Base-by-base conservation (phyloP, 2,113 vertebrate genomes). In the Garra rufa region DNA sequence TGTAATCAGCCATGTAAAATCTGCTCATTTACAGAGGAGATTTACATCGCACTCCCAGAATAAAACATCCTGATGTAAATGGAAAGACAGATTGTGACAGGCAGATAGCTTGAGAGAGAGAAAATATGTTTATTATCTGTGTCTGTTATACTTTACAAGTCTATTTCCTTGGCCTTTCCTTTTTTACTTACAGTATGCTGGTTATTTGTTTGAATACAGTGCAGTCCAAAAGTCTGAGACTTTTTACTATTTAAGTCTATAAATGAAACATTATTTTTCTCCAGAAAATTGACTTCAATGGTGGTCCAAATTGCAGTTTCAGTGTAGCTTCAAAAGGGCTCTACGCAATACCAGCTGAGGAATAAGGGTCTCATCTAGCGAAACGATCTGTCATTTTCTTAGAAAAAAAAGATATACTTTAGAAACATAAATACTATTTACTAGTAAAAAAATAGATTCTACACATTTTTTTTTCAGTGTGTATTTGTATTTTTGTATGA, bases 1-100 rank as follows among this genome's bases (percentile, higher is more conserved):
- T 67, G 77, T 80, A 67, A 81, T 67, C 78, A 81, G 61, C 41
- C 15, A 28, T 81, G 41, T 50, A 21, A 80, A 81, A 81, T 81
- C 61, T 21, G 43, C 59, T 81, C 9, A 63, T 67, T 65, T 50
- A 67, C 24, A 30, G 78, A 48, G 26, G n/a, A 65, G 6, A 65
- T 63, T 80, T 80, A 65, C 15, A 80, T 67, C 78, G 34, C 41
- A 80, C 38, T 46, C n/a, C 41, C 17, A 38, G 5, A 38, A 76
- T 76, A 38, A 76, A 76, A 28, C 73, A 52, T 76, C 73, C 26
- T 11, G 15, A n/a, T 76, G 19, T 11, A 76, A 76, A 13, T 28
- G 63, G 48, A 28, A 14, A 48, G 52, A 83, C n/a, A 50, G 59
- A 76, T 11, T 5, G 17, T 10, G 21, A 11, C 17, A 71, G 34